A percentile compares a stretch with the other conserved stretches of the same genome.
These are phyloP conservation scores for Drosophila subpulchrella DNA, from an alignment of 1,140 invertebrate genomes.

Conservation along the genomic window DNA sequence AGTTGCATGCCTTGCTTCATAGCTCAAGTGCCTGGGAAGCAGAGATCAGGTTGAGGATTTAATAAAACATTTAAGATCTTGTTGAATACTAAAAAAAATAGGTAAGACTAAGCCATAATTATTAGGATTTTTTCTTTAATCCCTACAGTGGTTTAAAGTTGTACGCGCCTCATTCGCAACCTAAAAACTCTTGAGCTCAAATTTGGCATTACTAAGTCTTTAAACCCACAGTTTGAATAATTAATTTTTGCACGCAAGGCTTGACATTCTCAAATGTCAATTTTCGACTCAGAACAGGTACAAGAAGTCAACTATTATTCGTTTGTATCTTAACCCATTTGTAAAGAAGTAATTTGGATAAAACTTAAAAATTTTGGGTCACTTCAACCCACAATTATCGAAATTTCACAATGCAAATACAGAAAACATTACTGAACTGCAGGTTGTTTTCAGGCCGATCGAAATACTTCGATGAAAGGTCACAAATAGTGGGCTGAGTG, in stretches of 20 bases:
- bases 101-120: no score
- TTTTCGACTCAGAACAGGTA: neutral
- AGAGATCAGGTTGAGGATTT: no score
- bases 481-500: neutral
- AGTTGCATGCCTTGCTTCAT: conserved; percentile 76
- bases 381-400: conserved; percentile 9
- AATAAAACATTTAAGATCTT: neutral
- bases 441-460: neutral
- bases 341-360: conserved; percentile 1
- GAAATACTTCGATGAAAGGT: conserved; percentile 12
- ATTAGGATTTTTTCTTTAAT: no score
- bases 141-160: no score
- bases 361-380: no score
- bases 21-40: conserved; percentile 56
- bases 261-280: conserved; percentile 21
- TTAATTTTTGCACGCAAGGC: conserved; percentile 12
- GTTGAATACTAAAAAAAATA: no score
- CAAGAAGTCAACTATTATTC: conserved; percentile 10
- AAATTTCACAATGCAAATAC: conserved; percentile 11
- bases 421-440: neutral
- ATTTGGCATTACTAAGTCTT: no score
- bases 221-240: neutral
- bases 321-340: neutral
- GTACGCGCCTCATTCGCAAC: no score
- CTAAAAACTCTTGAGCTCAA: no score